Base-by-base conservation (phyloP, 2,113 vertebrate genomes). In the Nestor notabilis region DNA sequence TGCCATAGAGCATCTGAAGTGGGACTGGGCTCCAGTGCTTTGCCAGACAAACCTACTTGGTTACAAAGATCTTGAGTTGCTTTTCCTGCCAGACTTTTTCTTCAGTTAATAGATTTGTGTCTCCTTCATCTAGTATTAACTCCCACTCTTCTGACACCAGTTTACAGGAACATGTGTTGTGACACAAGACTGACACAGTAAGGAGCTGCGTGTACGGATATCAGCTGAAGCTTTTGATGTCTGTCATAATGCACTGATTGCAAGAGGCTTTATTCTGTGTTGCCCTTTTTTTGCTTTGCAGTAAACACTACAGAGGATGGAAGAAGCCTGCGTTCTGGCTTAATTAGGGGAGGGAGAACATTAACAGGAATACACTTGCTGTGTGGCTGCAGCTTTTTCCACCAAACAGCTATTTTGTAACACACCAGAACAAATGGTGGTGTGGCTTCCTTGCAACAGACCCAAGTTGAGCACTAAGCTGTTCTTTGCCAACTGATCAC, bases 331-430 rank as follows among this genome's bases (percentile, higher is more conserved):
- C 31, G 5, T 50, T 89, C n/a, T 23, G 49, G 50, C 47, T 58
- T 80, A 41, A 44, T 71, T 35, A 74, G 25, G 7, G 10, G 33
- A 74, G 64, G 55, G 68, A 11, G 28, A 65, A 25, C 19, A 4
- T 41, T 11, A 41, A 31, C 7, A 28, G 47, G 21, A 56, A 47
- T 41, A 25, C 0, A 9, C 58, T 58, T 84, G 49, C 39, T 87
- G 13, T 68, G 39, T 55, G 66, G 47, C 84, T 91, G 77, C 64
- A 70, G 72, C 55, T 92, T 65, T 87, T 83, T 50, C 46, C 46
- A 39, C 29, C 46, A 41, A 63, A 21, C 33, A 53, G 35, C 46
- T 2, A 0, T 43, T 61, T 33, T 0, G 1, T 52, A 39, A 10
- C 11, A 11, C 5, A 5, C 50, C 55, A 68, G 74, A 50, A 20